These are phyloP conservation scores for Chelonoidis abingdonii DNA, from an alignment of 2,113 vertebrate species.

Conservation along the genomic window DNA sequence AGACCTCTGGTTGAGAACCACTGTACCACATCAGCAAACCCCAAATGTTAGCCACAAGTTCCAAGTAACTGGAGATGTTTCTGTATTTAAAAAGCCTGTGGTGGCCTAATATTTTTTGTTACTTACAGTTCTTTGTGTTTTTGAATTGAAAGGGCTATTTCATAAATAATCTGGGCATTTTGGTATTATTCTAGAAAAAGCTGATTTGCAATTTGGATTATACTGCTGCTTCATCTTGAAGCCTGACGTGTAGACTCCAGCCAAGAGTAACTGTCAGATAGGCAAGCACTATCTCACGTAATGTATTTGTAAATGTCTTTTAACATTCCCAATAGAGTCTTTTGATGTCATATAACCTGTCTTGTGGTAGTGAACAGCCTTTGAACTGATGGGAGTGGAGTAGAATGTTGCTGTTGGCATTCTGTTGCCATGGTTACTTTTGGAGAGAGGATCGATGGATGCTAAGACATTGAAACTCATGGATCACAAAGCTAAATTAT, in stretches of 20 bases:
- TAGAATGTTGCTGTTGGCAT: neutral
- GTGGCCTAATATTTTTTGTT: neutral
- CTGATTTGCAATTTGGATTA: neutral
- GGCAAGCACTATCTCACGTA: rapidly evolving
- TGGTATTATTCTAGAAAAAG: rapidly evolving
- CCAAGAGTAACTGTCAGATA: neutral
- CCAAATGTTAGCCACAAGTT: neutral
- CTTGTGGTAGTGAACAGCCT: rapidly evolving
- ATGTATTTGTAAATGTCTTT: neutral
- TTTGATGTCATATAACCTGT: neutral
- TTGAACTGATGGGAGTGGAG: neutral
- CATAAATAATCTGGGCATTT: neutral
- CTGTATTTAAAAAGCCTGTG: neutral
- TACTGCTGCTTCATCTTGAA: neutral
- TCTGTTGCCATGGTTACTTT: neutral
- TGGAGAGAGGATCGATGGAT: neutral
- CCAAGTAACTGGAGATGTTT: neutral
- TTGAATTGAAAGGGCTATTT: neutral
- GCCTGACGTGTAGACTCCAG: neutral
- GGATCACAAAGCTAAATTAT: neutral
- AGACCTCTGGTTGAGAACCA: too few relatives aligned
- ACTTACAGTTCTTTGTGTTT: neutral
- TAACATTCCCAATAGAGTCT: neutral
- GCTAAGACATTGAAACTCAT: neutral
- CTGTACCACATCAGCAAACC: neutral